These are phyloP conservation scores for Latrodectus hesperus DNA, from an alignment of 2,888 invertebrate species.

Conservation along the genomic window DNA sequence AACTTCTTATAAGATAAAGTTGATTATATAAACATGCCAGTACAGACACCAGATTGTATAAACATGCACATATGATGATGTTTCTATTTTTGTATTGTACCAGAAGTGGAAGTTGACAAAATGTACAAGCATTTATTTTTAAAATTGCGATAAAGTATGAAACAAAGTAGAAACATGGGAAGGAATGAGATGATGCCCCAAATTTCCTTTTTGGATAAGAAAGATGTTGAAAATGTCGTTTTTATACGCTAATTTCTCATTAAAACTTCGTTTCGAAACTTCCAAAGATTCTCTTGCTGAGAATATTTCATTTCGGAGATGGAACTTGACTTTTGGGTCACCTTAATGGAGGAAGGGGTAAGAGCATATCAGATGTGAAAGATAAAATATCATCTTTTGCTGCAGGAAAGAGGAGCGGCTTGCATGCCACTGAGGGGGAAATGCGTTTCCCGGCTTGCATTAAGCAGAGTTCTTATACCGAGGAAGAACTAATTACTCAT, in stretches of 20 bases:
- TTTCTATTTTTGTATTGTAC: too few species aligned
- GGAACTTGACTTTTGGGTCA: not conserved
- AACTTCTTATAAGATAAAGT: too few species aligned
- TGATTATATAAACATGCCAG: too few species aligned
- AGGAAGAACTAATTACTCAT: conserved; percentile 69
- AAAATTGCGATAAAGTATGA: too few species aligned
- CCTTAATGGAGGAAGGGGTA: conserved; percentile 5
- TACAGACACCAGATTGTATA: too few species aligned
- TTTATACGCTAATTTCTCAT: conserved; percentile 5
- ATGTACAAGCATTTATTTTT: too few species aligned
- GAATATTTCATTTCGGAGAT: not conserved
- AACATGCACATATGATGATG: too few species aligned
- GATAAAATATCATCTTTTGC: conserved; percentile 3
- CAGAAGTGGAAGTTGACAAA: too few species aligned
- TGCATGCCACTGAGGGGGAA: conserved; percentile 18
- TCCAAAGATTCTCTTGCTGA: not conserved
- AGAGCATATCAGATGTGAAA: not conserved
- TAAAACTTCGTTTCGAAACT: not conserved
- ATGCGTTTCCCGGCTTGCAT: conserved; percentile 61
- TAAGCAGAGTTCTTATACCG: conserved; percentile 63
- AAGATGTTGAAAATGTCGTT: not conserved
- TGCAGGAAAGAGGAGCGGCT: too few species aligned
- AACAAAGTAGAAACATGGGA: too few species aligned
- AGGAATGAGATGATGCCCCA: too few species aligned
- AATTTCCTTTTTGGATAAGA: too few species aligned